phyloP scores from a whole-genome alignment of 2,888 invertebrate genomes.

The Lysandra coridon region DNA sequence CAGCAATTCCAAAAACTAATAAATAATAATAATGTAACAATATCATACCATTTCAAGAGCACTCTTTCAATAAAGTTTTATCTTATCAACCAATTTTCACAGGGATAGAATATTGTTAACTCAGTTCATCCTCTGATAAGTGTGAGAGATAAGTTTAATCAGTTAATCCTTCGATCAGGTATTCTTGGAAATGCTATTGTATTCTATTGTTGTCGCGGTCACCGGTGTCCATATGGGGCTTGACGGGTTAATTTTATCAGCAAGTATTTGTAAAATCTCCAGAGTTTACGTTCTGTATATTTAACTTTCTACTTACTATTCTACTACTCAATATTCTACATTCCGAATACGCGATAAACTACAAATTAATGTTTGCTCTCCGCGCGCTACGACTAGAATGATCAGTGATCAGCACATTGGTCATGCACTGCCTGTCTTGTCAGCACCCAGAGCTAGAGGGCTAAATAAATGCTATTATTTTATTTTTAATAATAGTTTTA shows the following conservation, averaged over 20 bases:
- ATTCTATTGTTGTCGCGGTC: no score
- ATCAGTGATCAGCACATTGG: no score
- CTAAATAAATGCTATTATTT: no score
- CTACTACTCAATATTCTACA: no score
- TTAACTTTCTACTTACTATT: no score
- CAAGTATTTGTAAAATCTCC: not conserved
- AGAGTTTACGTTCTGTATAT: not conserved
- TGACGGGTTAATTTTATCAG: not conserved
- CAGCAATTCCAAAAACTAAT: not conserved
- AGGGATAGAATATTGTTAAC: not conserved
- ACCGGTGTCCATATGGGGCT: no score
- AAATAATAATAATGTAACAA: not conserved
- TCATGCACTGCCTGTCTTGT: no score
- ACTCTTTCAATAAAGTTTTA: not conserved
- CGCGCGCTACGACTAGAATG: no score
- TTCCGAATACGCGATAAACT: not conserved
- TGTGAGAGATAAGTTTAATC: not conserved
- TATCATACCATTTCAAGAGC: not conserved
- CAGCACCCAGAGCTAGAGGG: no score
- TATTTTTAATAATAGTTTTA: not conserved
- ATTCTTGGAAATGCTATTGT: no score
- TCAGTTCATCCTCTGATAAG: not conserved
- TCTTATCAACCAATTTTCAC: conserved; percentile 15
- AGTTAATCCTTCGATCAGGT: not conserved
- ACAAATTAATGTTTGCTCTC: not conserved